Conservation (phyloP, 2,113 vertebrate genomes). For the Dasyprocta punctata region DNA sequence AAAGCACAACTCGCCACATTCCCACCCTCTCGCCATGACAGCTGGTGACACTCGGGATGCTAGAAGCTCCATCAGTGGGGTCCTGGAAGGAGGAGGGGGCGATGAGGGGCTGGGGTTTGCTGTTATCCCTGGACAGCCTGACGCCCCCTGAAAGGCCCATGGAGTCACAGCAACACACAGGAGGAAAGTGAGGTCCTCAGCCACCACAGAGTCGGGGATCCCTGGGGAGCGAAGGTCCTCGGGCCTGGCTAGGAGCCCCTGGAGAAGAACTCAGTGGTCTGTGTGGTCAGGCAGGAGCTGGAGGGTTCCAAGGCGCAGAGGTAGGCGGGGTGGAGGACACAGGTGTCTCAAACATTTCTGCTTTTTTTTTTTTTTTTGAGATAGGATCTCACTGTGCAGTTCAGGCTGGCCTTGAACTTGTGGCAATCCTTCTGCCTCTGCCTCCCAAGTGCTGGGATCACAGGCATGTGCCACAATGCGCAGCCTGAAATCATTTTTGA, state of each 20-base stretch:
- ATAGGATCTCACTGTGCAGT: neutral
- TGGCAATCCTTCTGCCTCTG: neutral
- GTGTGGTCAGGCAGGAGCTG: neutral
- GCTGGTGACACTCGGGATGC: neutral
- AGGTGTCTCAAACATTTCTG: neutral
- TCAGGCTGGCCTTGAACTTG: neutral
- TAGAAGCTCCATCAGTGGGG: neutral
- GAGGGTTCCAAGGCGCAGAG: neutral
- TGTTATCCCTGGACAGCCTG: neutral
- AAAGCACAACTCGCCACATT: rapidly evolving
- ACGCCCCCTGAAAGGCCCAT: neutral
- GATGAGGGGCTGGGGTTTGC: neutral
- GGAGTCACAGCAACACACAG: neutral
- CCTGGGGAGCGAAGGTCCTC: neutral
- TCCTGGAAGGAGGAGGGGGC: neutral
- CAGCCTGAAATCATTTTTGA: neutral
- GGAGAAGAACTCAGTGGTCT: no score
- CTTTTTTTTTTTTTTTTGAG: neutral
- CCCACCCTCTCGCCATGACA: neutral
- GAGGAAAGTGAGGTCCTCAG: neutral
- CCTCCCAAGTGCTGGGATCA: neutral
- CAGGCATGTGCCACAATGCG: no score
- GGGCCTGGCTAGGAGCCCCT: no score
- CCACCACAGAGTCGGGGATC: neutral
- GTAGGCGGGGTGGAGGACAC: neutral